Evolutionary conservation across 2,888 invertebrate genomes (phyloP).

Genomic region (Drosophila birchii): DNA sequence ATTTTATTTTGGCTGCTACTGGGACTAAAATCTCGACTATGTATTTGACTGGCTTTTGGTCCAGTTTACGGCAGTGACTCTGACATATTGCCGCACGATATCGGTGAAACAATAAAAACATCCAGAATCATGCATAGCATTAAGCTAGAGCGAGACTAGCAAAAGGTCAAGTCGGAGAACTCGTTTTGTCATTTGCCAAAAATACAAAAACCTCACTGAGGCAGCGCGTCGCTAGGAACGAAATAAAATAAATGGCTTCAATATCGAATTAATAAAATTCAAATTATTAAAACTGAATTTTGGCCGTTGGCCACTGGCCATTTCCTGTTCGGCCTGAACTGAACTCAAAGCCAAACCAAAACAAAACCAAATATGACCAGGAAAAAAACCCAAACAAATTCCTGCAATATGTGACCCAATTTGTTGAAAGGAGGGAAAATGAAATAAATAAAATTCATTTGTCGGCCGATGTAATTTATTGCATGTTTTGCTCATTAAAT

Average conservation of each 20-base stretch:
- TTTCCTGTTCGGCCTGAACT: constrained; percentile 45
- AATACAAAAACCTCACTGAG: constrained; percentile 55
- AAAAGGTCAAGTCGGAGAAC: constrained; percentile 64
- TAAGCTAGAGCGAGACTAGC: constrained; percentile 26
- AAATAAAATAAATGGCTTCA: constrained; percentile 72
- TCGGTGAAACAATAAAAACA: constrained; percentile 57
- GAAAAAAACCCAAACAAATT: constrained; percentile 21
- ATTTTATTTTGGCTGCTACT: constrained; percentile 46
- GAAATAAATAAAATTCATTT: constrained; percentile 67
- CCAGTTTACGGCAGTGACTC: constrained; percentile 60
- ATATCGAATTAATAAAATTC: constrained; percentile 61
- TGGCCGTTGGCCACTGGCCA: constrained; percentile 25
- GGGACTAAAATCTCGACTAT: not conserved
- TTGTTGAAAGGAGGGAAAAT: constrained; percentile 34
- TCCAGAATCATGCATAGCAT: constrained; percentile 48
- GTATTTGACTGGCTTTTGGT: constrained; percentile 28
- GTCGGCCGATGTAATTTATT: constrained; percentile 71
- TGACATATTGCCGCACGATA: constrained; percentile 61
- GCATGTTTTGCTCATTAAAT: constrained; percentile 82
- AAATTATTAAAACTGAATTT: constrained; percentile 48
- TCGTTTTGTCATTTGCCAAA: constrained; percentile 53
- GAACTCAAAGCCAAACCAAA: constrained; percentile 10
- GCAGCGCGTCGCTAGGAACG: constrained; percentile 41
- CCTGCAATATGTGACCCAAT: constrained; percentile 62
- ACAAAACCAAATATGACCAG: constrained; percentile 1